These are phyloP conservation scores for Phrixothrix hirtus DNA, from an alignment of 2,888 invertebrate species.

Conservation along the genomic window DNA sequence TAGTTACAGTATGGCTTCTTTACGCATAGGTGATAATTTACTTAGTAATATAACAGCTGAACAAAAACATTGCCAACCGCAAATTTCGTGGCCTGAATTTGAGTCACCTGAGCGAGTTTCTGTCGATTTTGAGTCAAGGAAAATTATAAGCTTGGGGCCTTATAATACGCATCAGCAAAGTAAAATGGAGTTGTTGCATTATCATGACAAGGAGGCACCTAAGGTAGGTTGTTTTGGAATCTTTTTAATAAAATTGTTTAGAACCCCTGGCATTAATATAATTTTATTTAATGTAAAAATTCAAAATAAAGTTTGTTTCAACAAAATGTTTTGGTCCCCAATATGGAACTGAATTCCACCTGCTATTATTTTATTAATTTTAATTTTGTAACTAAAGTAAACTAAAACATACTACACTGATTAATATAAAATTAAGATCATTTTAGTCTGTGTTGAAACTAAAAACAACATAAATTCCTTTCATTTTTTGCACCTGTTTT, in stretches of 20 bases:
- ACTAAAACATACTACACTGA: too few relatives aligned
- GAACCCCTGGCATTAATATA: not conserved
- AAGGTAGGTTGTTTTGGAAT: constrained; percentile 66
- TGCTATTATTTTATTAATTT: too few relatives aligned
- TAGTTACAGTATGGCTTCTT: constrained; percentile 73
- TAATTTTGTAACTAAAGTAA: too few relatives aligned
- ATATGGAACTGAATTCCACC: too few relatives aligned
- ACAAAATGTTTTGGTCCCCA: too few relatives aligned
- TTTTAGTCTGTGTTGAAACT: too few relatives aligned
- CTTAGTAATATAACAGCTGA: constrained; percentile 66
- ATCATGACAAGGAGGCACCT: constrained; percentile 69
- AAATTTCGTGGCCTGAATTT: constrained; percentile 61
- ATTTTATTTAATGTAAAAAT: not conserved
- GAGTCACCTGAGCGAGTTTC: constrained; percentile 46
- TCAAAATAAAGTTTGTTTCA: not conserved
- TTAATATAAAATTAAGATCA: too few relatives aligned
- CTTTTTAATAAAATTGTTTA: not conserved
- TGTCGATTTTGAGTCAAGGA: constrained; percentile 58
- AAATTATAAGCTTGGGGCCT: constrained; percentile 58
- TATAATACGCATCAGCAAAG: constrained; percentile 72
- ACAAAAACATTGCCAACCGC: constrained; percentile 70
- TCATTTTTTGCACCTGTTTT: too few relatives aligned
- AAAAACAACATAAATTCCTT: too few relatives aligned
- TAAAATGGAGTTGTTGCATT: constrained; percentile 82
- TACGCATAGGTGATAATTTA: constrained; percentile 60